Conservation (phyloP, 2,113 vertebrate species). For the Alexandromys fortis region DNA sequence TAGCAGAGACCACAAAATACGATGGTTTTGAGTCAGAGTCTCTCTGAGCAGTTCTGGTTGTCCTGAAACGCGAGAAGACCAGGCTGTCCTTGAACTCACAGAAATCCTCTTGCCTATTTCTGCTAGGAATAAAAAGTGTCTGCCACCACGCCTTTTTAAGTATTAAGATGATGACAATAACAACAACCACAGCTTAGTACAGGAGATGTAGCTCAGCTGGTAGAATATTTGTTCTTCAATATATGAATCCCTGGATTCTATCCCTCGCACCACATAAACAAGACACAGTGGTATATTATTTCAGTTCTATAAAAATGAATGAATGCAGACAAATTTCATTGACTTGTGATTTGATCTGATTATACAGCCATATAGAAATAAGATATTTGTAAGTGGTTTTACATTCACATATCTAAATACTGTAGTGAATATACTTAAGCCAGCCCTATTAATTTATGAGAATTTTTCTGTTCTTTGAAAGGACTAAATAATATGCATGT, state of each 20-base stretch:
- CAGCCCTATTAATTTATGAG: neutral
- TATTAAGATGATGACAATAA: neutral
- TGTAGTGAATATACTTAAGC: constrained; percentile 36
- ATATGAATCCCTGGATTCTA: neutral
- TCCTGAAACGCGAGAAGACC: neutral
- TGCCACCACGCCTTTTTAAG: neutral
- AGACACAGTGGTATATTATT: neutral
- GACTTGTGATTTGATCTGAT: neutral
- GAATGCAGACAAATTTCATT: neutral
- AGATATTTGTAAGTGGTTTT: neutral
- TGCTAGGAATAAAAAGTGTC: neutral
- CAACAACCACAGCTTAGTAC: neutral
- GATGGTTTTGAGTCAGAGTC: neutral
- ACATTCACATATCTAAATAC: neutral
- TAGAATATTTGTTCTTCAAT: neutral
- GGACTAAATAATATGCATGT: neutral
- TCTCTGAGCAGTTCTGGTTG: neutral
- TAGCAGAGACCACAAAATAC: neutral
- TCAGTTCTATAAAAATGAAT: constrained; percentile 6
- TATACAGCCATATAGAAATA: neutral
- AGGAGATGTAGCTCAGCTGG: neutral
- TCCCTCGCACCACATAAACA: neutral
- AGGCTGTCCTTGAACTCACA: neutral
- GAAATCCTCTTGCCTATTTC: neutral
- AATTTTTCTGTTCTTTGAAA: neutral